phyloP scores from a whole-genome alignment of 2,888 invertebrate species.

The Tetragnatha montana region DNA sequence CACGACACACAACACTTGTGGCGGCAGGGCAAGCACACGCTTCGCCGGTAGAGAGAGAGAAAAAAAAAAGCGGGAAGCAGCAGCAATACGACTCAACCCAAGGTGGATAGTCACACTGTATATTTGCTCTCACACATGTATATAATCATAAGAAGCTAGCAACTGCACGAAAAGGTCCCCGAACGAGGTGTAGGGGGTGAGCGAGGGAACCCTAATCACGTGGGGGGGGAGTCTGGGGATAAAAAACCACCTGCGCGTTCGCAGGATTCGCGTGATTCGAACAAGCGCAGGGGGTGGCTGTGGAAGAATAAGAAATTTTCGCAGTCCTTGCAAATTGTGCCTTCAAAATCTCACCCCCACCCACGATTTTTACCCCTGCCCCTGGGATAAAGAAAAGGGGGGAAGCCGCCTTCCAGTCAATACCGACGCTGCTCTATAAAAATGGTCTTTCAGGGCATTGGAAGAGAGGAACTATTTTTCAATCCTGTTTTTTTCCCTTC shows the following conservation, averaged over 20 bases:
- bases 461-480: constrained; percentile 40
- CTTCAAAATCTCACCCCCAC: constrained; percentile 33
- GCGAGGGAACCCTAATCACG: constrained; percentile 40
- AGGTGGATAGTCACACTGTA: constrained; percentile 56
- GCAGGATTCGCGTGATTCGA: constrained; percentile 61
- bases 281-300: not conserved
- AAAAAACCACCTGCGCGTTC: constrained; percentile 68
- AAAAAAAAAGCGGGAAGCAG: not conserved
- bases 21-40: not conserved
- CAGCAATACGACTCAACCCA: not conserved
- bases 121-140: constrained; percentile 70
- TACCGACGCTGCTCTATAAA: not conserved
- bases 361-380: not conserved
- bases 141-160: constrained; percentile 70
- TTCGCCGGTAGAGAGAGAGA: not conserved
- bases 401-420: constrained; percentile 1
- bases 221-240: constrained; percentile 15
- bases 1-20: constrained; percentile 23
- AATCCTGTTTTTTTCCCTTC: constrained; percentile 50
- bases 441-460: not conserved
- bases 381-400: not conserved
- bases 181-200: not conserved
- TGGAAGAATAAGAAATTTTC: constrained; percentile 57
- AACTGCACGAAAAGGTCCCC: constrained; percentile 55
- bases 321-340: constrained; percentile 64